Evolutionary conservation across 2,797 vertebrate genomes (phyloP).

Genomic region (Pelobates cultripes): DNA sequence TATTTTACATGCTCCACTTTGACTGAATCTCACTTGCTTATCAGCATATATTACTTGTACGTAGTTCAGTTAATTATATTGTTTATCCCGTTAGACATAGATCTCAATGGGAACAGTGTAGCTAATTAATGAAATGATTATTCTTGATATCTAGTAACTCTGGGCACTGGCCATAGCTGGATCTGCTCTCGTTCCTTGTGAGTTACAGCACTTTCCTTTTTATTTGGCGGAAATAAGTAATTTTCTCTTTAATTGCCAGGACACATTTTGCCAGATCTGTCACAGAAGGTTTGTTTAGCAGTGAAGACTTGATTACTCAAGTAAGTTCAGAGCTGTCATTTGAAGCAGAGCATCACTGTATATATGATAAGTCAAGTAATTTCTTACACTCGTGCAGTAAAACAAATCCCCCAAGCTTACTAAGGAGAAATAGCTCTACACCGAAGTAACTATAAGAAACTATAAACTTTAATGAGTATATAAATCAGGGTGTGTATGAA

Average conservation of each 20-base stretch:
- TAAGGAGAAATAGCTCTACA: too few relatives aligned
- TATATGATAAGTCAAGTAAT: background rate
- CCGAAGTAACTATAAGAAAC: too few relatives aligned
- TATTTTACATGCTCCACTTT: too few relatives aligned
- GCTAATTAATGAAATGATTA: constrained; percentile 60
- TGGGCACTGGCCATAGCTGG: constrained; percentile 19
- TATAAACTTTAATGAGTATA: too few relatives aligned
- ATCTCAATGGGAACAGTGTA: constrained; percentile 36
- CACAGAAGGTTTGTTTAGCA: constrained; percentile 28
- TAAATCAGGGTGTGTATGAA: too few relatives aligned
- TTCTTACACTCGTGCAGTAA: background rate
- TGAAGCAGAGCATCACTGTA: background rate
- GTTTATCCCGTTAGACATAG: constrained; percentile 47
- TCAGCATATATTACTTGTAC: background rate
- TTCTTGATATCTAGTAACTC: constrained; percentile 39
- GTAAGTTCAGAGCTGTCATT: constrained; percentile 25
- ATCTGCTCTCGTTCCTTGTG: constrained; percentile 9
- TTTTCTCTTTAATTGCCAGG: constrained; percentile 41
- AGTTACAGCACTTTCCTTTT: constrained; percentile 18
- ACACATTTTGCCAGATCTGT: constrained; percentile 33
- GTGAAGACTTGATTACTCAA: constrained; percentile 43
- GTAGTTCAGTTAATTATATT: constrained; percentile 46
- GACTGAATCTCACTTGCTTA: too few relatives aligned
- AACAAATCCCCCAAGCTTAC: background rate
- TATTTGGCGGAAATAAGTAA: constrained; percentile 21